Evolutionary conservation across 1,140 invertebrate genomes (phyloP).

Genomic region (Zaprionus inermis): DNA sequence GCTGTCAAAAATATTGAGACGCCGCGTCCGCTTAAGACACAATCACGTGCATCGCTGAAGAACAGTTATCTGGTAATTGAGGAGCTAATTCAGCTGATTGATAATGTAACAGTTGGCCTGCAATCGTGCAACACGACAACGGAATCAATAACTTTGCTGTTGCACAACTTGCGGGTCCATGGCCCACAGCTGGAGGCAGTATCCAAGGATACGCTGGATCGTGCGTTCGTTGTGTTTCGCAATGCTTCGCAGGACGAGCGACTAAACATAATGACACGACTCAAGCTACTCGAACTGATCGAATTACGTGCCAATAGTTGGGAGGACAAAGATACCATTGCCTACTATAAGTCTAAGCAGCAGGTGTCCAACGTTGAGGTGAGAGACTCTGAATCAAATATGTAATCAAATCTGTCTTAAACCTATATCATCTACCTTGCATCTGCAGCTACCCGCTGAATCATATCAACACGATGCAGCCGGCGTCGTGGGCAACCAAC

Average conservation of each 20-base stretch:
- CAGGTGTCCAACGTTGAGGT: slow-evolving; percentile 89
- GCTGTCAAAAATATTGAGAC: slow-evolving; percentile 89
- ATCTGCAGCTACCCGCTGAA: slow-evolving; percentile 60
- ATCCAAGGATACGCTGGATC: slow-evolving; percentile 89
- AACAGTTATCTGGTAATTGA: slow-evolving; percentile 85
- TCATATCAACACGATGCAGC: slow-evolving; percentile 70
- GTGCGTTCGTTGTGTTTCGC: slow-evolving; percentile 91
- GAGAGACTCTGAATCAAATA: slow-evolving; percentile 33
- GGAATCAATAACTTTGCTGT: slow-evolving; percentile 73
- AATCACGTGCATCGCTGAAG: slow-evolving; percentile 81
- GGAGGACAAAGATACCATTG: slow-evolving; percentile 91
- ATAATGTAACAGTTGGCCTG: slow-evolving; percentile 88
- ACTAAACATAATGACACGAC: slow-evolving; percentile 91
- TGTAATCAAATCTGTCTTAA: slow-evolving; percentile 1
- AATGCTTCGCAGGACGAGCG: slow-evolving; percentile 93
- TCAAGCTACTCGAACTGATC: slow-evolving; percentile 94
- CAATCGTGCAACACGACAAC: slow-evolving; percentile 85
- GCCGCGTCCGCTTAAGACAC: slow-evolving; percentile 89
- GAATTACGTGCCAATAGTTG: slow-evolving; percentile 94
- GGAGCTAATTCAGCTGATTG: slow-evolving; percentile 89
- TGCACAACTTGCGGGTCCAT: slow-evolving; percentile 89
- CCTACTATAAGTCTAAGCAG: slow-evolving; percentile 92
- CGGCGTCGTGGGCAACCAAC: slow-evolving; percentile 60
- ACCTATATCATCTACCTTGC: background rate
- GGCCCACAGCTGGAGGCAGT: slow-evolving; percentile 90